A percentile compares a stretch with the other conserved stretches of the same genome.
Evolutionary conservation across 2,113 vertebrate genomes (phyloP).

Genomic region (Bufo bufo): DNA sequence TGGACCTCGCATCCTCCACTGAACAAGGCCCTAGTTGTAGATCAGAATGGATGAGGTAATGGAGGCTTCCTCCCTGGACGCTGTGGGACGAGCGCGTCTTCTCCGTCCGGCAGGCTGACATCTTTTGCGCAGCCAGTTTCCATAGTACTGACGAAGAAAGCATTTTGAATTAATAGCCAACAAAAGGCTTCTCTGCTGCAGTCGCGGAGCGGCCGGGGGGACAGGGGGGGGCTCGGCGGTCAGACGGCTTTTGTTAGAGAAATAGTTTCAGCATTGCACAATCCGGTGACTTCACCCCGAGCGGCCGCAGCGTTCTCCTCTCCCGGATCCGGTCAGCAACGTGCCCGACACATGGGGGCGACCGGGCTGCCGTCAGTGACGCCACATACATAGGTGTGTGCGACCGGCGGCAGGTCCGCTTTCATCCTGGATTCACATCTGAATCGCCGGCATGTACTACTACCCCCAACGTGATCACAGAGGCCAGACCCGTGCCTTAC

Average conservation of each 20-base stretch:
- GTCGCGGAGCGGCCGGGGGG: conserved; percentile 3
- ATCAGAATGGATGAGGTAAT: no score
- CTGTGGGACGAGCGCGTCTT: background rate
- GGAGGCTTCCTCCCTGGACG: background rate
- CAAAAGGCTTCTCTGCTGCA: background rate
- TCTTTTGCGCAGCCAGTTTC: background rate
- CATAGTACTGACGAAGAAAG: background rate
- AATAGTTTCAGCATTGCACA: conserved; percentile 64
- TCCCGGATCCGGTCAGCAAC: no score
- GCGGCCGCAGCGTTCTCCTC: background rate
- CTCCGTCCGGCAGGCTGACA: background rate
- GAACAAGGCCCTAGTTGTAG: no score
- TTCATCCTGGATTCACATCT: no score
- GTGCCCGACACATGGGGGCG: no score
- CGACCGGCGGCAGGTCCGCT: no score
- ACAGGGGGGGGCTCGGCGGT: conserved; percentile 1
- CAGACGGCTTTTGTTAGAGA: conserved; percentile 60
- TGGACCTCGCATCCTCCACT: no score
- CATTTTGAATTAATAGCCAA: background rate
- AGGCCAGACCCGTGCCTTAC: no score
- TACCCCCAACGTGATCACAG: no score
- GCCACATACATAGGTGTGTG: no score
- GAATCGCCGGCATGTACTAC: no score
- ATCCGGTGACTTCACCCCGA: conserved; percentile 68
- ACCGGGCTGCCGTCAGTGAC: no score